Percentiles rank a stretch among this genome's conserved stretches.
Conservation (phyloP, 2,888 invertebrate genomes). For the Ormia ochracea region DNA sequence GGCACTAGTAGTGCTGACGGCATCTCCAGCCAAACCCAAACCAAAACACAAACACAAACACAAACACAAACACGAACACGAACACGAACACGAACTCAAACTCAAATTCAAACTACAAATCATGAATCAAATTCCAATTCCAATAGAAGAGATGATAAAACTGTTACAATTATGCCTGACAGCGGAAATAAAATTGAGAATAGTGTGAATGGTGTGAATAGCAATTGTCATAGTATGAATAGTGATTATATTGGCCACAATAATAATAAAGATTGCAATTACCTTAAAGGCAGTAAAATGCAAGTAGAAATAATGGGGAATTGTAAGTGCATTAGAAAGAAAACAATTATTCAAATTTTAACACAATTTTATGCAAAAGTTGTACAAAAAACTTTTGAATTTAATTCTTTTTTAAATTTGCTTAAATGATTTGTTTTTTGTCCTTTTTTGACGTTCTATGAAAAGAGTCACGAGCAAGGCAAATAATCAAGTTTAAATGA, state of each 20-base stretch:
- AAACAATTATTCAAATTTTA: background rate
- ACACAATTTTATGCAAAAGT: background rate
- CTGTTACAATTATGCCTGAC: background rate
- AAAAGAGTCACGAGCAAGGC: too few relatives aligned
- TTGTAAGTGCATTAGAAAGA: conserved; percentile 18
- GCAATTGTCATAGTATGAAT: conserved; percentile 42
- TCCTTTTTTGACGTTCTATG: too few relatives aligned
- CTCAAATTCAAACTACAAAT: conserved; percentile 23
- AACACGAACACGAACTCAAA: conserved; percentile 9
- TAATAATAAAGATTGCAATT: conserved; percentile 25
- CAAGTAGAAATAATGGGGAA: background rate
- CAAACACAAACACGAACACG: background rate
- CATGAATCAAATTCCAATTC: conserved; percentile 25
- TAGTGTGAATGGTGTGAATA: conserved; percentile 55
- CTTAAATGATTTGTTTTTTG: too few relatives aligned
- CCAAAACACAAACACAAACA: conserved; percentile 31
- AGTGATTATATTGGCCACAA: conserved; percentile 57
- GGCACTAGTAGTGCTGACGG: background rate
- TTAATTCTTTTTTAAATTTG: too few relatives aligned
- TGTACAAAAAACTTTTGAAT: too few relatives aligned
- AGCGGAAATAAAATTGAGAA: conserved; percentile 63
- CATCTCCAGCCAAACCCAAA: background rate
- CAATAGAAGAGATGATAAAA: background rate
- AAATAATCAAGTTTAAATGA: too few relatives aligned
- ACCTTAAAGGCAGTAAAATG: conserved; percentile 14